Base-by-base conservation (phyloP, 2,113 vertebrate species). In the Larimichthys polyactis region DNA sequence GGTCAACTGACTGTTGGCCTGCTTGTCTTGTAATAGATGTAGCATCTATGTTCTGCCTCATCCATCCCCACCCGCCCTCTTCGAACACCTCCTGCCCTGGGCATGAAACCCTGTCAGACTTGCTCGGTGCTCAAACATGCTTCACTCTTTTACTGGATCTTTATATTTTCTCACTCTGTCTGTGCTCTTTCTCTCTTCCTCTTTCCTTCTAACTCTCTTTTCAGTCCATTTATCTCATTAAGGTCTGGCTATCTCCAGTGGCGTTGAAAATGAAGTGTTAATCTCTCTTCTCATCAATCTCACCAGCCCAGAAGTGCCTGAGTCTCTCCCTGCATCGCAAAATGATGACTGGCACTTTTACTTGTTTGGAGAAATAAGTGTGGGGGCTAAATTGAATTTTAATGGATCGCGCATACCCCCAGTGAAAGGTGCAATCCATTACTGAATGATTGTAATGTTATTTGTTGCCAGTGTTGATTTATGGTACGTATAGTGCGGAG, bases 311-410 rank as follows among this genome's bases (percentile, higher is more conserved):
- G 75, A 88, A 93, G 87, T 94, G 92, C 87, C 90, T 24, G 73
- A 95, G 78, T 85, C 93, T 84, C 93, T 94, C 87, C 89, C 81
- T 82, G 81, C 86, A 95, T 86, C 70, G 46, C 88, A 95, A 95
- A 95, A 93, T 94, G 94, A 94, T 95, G 72, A 96, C 94, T 91
- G 85, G 83, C 82, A 88, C 88, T 93, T 96, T 95, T 94, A 91
- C 79, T 94, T 89, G 93, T 92, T 94, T 90, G 94, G 94, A 93
- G 95, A 95, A 95, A 91, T 95, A 96, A 96, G 96, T 94, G 92
- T 93, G 94, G 87, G 85, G 89, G 89, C 93, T 96, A 97, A 97
- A 97, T 97, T 96, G 94, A 96, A 95, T 96, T 96, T 96, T 97
- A 97, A 97, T 98, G 96, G 94, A 96, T 96, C 76, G 79, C 83